These are phyloP conservation scores for Neelides sp. DNA, from an alignment of 1,140 invertebrate species.

Conservation along the genomic window DNA sequence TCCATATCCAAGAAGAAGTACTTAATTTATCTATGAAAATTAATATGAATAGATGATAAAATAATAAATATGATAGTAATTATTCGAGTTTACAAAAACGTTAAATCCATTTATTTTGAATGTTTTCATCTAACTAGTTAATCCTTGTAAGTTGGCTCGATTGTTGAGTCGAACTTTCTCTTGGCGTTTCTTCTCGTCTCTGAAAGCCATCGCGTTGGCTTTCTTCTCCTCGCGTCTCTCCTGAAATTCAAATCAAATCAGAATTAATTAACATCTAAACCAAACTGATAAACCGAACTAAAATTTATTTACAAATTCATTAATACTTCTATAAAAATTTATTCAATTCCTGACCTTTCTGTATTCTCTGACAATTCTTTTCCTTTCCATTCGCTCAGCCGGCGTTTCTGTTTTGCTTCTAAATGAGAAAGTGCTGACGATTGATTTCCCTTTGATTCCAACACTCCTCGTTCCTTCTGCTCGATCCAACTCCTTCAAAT, in stretches of 20 bases:
- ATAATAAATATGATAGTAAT: neutral
- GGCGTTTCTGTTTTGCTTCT: constrained; percentile 67
- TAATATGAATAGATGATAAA: neutral
- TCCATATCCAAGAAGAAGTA: neutral
- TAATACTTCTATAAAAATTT: neutral
- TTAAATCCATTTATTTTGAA: too few species aligned
- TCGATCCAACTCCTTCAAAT: constrained; percentile 51
- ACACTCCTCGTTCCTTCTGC: constrained; percentile 36
- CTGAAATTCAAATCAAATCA: constrained; percentile 35
- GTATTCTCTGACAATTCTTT: constrained; percentile 68
- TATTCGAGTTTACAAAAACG: neutral
- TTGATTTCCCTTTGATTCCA: constrained; percentile 44
- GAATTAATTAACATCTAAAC: constrained; percentile 18
- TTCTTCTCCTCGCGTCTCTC: constrained; percentile 78
- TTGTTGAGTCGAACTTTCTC: constrained; percentile 64
- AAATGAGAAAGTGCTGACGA: constrained; percentile 49
- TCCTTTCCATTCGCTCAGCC: constrained; percentile 67
- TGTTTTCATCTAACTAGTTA: constrained; percentile 23
- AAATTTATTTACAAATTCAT: constrained; percentile 1
- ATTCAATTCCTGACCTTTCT: constrained; percentile 43
- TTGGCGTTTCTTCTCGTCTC: constrained; percentile 70
- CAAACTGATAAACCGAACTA: constrained; percentile 6
- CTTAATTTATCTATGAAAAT: neutral
- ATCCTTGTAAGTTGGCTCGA: constrained; percentile 53
- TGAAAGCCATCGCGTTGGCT: constrained; percentile 69